phyloP scores from a whole-genome alignment of 2,888 invertebrate species.

The Vanessa cardui region DNA sequence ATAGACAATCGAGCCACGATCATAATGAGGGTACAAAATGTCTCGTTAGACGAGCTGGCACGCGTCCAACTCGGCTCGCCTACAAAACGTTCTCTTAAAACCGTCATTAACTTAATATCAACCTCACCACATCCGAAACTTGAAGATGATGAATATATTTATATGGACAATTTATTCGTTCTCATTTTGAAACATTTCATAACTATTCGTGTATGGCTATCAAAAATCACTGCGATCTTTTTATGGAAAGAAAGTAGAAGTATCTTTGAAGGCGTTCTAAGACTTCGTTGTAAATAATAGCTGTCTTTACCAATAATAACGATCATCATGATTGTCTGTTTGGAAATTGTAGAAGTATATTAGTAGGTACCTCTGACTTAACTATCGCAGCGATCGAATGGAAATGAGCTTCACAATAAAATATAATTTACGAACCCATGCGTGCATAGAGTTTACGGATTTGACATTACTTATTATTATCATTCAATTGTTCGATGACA shows the following conservation, averaged over 20 bases:
- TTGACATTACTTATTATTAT: too few relatives aligned
- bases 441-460: too few relatives aligned
- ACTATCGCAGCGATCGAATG: too few relatives aligned
- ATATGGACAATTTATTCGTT: background rate
- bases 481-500: too few relatives aligned
- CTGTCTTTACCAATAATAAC: too few relatives aligned
- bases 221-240: background rate
- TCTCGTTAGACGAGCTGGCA: conserved; percentile 15
- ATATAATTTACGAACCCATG: too few relatives aligned
- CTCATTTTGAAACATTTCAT: conserved; percentile 8
- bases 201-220: background rate
- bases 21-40: conserved; percentile 1
- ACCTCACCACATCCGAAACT: background rate
- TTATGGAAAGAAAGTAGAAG: background rate
- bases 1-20: conserved; percentile 4
- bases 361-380: too few relatives aligned
- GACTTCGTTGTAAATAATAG: background rate
- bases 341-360: too few relatives aligned
- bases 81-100: too few relatives aligned
- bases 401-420: too few relatives aligned
- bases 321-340: too few relatives aligned
- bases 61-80: conserved; percentile 16
- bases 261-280: background rate
- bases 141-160: conserved; percentile 18
- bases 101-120: too few relatives aligned